Base-by-base conservation (phyloP, 1,140 invertebrate species). In the Drosophila sucinea region DNA sequence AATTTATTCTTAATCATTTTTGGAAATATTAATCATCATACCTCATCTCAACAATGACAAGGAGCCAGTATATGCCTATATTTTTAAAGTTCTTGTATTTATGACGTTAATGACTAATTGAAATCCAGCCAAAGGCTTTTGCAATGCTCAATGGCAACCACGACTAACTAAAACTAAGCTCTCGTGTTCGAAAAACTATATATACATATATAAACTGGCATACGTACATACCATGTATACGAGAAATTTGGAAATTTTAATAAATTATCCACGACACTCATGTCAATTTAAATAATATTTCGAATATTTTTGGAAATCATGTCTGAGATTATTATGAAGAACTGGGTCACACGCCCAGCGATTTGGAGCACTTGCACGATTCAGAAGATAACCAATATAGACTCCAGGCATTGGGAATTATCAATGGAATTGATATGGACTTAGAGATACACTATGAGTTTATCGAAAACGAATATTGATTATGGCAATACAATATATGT, bases 1-100 rank as follows among this genome's bases (percentile, higher is more conserved):
- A 17, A 0, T 17, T 17, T 17, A 0, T 17, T 17, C 0, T 17
- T 17, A 0, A 17, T 17, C 0, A 17, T 17, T 17, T 17, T 17
- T 17, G 17, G 17, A 17, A 17, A 17, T 17, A 17, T 17, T 17
- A 5, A 51, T 27, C 44, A 27, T 51, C 8, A 27, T 27, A 27
- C 5, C 23, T 51, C 44, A 51, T 51, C n/a, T 23, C n/a, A 35
- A 2, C 5, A 23, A 6, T 58, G n/a, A 11, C 29, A 41, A 71
- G 75, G 82, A 87, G 79, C 82, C 83, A 86, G 82, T 79, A 79
- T 67, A 81, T 86, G 82, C 83, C 83, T 86, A 79, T 77, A 77
- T 79, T 61, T 82, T 69, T 23, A 67, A 63, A 60, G 8, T 27
- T 57, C 3, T 38, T 38, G 23, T 33, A 25, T 35, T 58, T n/a